Conservation (phyloP, 2,797 vertebrate genomes). For the Sebastes vulpes region DNA sequence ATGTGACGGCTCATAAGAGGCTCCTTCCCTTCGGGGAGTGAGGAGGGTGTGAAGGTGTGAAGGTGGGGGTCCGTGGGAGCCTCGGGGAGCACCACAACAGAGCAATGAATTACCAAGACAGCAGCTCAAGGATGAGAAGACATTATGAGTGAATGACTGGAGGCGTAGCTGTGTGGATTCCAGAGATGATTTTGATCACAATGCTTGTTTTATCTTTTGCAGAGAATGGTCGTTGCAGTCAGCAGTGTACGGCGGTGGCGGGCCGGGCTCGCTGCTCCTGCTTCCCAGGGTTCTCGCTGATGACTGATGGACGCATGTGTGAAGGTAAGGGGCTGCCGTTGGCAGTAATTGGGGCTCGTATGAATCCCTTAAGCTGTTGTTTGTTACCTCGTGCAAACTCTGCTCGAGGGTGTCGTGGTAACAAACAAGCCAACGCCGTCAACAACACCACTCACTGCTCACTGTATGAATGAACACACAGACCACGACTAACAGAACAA, state of each 20-base stretch:
- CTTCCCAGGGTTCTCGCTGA: slow-evolving; percentile 89
- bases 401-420: not conserved
- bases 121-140: slow-evolving; percentile 2
- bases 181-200: not conserved
- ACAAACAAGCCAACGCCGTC: slow-evolving; percentile 19
- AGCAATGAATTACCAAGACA: not conserved
- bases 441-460: not conserved
- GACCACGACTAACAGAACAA: slow-evolving; percentile 11
- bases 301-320: slow-evolving; percentile 87
- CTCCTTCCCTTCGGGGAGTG: slow-evolving; percentile 8
- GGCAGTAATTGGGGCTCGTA: slow-evolving; percentile 36
- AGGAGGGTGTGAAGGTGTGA: not conserved
- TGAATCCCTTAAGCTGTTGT: slow-evolving; percentile 25
- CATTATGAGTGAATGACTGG: slow-evolving; percentile 1
- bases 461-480: not conserved
- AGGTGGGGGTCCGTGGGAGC: not conserved
- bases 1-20: slow-evolving; percentile 11
- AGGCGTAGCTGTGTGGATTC: slow-evolving; percentile 3
- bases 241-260: slow-evolving; percentile 81
- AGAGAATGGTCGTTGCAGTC: slow-evolving; percentile 90
- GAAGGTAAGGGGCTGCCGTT: slow-evolving; percentile 72
- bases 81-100: not conserved
- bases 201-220: not conserved
- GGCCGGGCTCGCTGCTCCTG: slow-evolving; percentile 88
- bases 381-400: not conserved